Evolutionary conservation across 92 coral and sea anemone genomes (phyloP), one percentile per base, ranked within the genome.

Genomic region (Meandrina meandrites): DNA sequence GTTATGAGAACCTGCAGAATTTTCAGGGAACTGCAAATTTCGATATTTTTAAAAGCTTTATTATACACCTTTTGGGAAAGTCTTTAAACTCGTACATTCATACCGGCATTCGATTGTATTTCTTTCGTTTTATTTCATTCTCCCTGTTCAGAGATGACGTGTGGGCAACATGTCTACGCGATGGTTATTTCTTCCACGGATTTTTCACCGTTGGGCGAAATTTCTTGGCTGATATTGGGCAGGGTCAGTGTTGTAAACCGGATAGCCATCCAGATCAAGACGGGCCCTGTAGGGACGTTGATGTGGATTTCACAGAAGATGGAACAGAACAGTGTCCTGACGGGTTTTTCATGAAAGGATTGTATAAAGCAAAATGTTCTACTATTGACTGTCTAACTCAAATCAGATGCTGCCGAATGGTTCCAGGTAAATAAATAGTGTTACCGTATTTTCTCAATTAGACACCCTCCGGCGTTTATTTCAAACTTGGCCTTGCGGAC

Each of bases 171-270:
- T 73, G 77, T 37, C 4, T 16, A 22, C 27, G 27, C 1, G 12
- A 34, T 2, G 77, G 77, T 6, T 73, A 73, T 18, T 36, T 32
- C 48, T 21, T 73, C n/a, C 77, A 37, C 50, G 77, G 77, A 37
- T 37, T 73, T 73, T 73, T 73, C 77, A 73, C 77, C 28, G 77
- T 73, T 73, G 77, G 77, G n/a, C 45, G n/a, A 73, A 73, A 73
- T 73, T 73, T 37, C 48, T 36, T 73, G 50, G 27, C 48, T 17
- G 77, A 73, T 21, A 73, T 73, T 0, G 48, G 50, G 8, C 17
- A 35, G 77, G 77, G 48, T 36, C 48, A 34, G 22, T 73, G 77
- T 51, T 73, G 77, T 73, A 73, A 73, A 36, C 77, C 77, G 3
- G 27, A 0, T 8, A 34, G 48, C 14, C 51, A 36, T 28, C 77